Evolutionary conservation across 2,113 vertebrate species (phyloP), one percentile per base, ranked within the genome.

Genomic region (Lontra canadensis): DNA sequence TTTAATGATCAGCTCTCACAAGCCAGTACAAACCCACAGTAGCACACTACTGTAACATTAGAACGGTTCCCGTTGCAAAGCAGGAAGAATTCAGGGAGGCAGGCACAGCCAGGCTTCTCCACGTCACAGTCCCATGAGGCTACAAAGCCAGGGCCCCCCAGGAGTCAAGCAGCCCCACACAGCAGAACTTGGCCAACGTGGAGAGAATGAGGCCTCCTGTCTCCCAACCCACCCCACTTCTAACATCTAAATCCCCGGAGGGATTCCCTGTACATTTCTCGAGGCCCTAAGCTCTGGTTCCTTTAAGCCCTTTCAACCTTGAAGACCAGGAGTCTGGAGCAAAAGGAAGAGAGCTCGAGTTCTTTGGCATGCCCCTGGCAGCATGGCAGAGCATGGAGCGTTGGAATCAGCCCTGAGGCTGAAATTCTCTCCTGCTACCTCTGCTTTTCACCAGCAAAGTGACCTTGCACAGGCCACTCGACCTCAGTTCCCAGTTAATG

Each of bases 331-430:
- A 42, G 20, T 65, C 25, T 57, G 25, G 96, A 97, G 78, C 82
- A 78, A 85, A 82, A 86, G 91, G 36, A 94, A 95, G 80, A 95
- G 97, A 97, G 79, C 94, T 71, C 29, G 20, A 29, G 73, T 69
- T 90, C 69, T 69, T 36, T 6, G 76, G 34, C 17, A 8, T 31
- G 36, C 31, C 52, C 3, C 0, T 18, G 59, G 71, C 88, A 15
- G 7, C 59, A 2, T 10, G 71, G 36, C 13, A 12, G 59, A 29
- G 8, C 8, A 7, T 36, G 74, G 61, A n/a, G 9, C 3, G 1
- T 59, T 76, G 25, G 6, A 21, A 14, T 52, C 25, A 83, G 52
- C 17, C 52, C 61, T 0, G 0, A 44, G 8, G 21, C 49, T 71
- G 80, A 5, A 36, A 11, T 29, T 31, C 21, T 65, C 25, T 47